These are phyloP conservation scores for Colletes gigas DNA, from an alignment of 1,140 invertebrate species.

Conservation along the genomic window DNA sequence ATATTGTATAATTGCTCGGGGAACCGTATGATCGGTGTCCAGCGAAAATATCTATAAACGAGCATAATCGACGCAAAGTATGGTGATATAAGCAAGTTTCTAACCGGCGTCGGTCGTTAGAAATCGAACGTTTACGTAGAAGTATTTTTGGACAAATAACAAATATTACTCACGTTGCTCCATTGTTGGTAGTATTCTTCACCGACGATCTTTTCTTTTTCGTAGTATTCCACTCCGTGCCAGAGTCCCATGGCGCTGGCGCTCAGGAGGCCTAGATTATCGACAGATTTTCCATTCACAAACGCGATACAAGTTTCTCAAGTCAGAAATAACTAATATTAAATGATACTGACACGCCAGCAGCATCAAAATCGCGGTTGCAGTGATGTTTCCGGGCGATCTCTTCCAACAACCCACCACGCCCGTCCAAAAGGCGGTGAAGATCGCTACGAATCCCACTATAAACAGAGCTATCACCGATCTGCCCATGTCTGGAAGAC, in stretches of 20 bases:
- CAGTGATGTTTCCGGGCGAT: constrained; percentile 95
- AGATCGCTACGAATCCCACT: constrained; percentile 92
- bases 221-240: constrained; percentile 97
- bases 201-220: constrained; percentile 95
- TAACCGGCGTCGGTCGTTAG: not conserved
- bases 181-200: constrained; percentile 95
- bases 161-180: constrained; percentile 87
- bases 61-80: not conserved
- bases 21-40: not conserved
- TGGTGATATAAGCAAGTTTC: not conserved
- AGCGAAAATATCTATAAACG: constrained; percentile 7
- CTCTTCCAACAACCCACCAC: constrained; percentile 95
- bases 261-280: constrained; percentile 87
- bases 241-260: constrained; percentile 96
- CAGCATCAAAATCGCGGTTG: constrained; percentile 95
- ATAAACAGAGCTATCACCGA: constrained; percentile 96
- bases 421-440: constrained; percentile 96
- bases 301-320: not conserved
- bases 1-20: not conserved
- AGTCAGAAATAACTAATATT: not conserved
- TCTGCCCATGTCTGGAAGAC: constrained; percentile 90
- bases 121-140: not conserved
- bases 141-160: not conserved
- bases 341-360: constrained; percentile 88
- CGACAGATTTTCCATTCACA: not conserved